These are phyloP conservation scores for Octodonta nipae DNA, from an alignment of 2,888 invertebrate genomes.

Conservation along the genomic window DNA sequence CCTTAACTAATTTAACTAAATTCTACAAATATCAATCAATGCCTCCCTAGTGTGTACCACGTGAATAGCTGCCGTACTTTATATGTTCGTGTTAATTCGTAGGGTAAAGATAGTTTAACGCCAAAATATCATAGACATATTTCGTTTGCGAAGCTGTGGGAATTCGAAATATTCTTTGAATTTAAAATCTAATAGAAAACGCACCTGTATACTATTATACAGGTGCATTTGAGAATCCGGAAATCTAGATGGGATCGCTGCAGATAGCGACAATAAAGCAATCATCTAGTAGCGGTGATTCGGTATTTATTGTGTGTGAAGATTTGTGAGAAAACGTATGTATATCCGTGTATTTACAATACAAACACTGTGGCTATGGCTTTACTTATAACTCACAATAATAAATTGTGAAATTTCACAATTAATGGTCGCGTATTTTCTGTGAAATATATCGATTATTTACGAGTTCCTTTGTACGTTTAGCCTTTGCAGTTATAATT, in stretches of 20 bases:
- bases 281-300: slow-evolving; percentile 9
- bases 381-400: slow-evolving; percentile 15
- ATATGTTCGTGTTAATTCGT: too few species aligned
- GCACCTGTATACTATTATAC: too few species aligned
- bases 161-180: too few species aligned
- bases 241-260: not conserved
- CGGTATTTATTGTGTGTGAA: slow-evolving; percentile 8
- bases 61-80: too few species aligned
- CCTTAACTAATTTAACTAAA: too few species aligned
- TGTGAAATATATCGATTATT: slow-evolving; percentile 23
- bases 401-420: slow-evolving; percentile 21
- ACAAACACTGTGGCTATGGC: slow-evolving; percentile 10
- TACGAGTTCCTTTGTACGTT: slow-evolving; percentile 15
- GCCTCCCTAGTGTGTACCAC: too few species aligned
- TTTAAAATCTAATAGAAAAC: too few species aligned
- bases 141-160: too few species aligned
- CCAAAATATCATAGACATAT: too few species aligned
- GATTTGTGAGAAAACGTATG: slow-evolving; percentile 10
- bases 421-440: slow-evolving; percentile 22
- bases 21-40: too few species aligned
- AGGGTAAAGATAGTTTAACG: too few species aligned
- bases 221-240: too few species aligned
- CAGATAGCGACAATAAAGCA: slow-evolving; percentile 9
- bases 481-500: slow-evolving; percentile 10
- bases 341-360: slow-evolving; percentile 12